Base-by-base conservation (phyloP, 2,888 invertebrate genomes). In the Graphium colonna region DNA sequence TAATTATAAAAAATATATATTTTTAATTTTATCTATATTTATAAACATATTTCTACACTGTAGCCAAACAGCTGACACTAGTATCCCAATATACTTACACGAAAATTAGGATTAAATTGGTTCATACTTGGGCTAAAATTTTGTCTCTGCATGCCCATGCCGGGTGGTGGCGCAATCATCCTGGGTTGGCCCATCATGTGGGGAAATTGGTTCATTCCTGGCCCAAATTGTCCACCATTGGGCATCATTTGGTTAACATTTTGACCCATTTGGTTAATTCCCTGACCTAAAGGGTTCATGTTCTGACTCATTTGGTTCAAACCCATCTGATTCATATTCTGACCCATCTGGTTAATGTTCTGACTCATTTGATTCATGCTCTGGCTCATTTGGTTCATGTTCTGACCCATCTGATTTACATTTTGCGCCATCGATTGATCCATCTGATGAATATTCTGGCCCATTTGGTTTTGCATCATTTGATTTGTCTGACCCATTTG, bases 101-200 rank as follows among this genome's bases (percentile, higher is more conserved):
- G 85, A 83, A 85, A 88, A 73, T 77, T 86, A 33, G 69, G 74
- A 49, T 85, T 86, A 53, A 64, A 84, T 43, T 79, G 84, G 1
- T 77, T 79, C 67, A 85, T 72, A 48, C 75, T 85, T 0, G 77
- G 74, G 41, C 61, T 82, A 59, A 82, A 88, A 70, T 79, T 85
- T 60, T 83, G 88, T 46, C 84, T 64, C 0, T 80, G 82, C 75
- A 84, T 79, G 3, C 69, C 73, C 38, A 89, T 79, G 0, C 87
- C 87, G 0, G 87, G 88, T 0, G 88, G 87, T 0, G 86, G 85
- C 0, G 69, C 80, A 51, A 88, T 75, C 84, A 87, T 83, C 9
- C 86, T 64, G 0, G 79, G 75, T 46, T 83, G 85, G 0, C 77
- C 73, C 77, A 86, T 79, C 77, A 83, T 78, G 54, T 81, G 81